phyloP scores from a whole-genome alignment of 2,888 invertebrate species.

The Eristalis intricaria region DNA sequence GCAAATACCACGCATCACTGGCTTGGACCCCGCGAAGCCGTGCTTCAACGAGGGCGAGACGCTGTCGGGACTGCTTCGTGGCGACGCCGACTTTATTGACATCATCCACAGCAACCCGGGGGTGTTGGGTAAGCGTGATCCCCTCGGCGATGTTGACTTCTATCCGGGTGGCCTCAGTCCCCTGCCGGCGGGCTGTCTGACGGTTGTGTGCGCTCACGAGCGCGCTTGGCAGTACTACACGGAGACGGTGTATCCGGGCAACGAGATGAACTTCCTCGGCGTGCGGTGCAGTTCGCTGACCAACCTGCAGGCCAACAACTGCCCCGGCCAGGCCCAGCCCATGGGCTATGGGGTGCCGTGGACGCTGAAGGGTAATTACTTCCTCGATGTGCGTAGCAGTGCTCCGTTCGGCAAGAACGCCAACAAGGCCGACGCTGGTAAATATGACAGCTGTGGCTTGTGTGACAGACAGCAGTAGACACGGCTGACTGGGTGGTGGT shows the following conservation, averaged over 20 bases:
- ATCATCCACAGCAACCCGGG: constrained; percentile 78
- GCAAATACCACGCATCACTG: constrained; percentile 78
- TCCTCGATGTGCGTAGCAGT: constrained; percentile 76
- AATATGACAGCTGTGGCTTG: constrained; percentile 37
- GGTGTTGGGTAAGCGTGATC: constrained; percentile 77
- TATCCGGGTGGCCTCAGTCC: constrained; percentile 78
- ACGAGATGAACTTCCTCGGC: constrained; percentile 76
- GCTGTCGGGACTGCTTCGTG: constrained; percentile 75
- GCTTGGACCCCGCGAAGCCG: constrained; percentile 80
- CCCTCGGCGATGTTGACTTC: constrained; percentile 78
- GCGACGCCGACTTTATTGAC: constrained; percentile 79
- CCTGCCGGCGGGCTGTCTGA: constrained; percentile 77
- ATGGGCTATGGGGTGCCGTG: constrained; percentile 78
- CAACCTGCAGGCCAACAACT: constrained; percentile 75
- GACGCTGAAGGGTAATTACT: constrained; percentile 78
- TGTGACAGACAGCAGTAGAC: neutral
- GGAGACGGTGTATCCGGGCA: constrained; percentile 77
- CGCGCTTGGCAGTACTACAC: constrained; percentile 78
- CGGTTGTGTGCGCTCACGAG: constrained; percentile 76
- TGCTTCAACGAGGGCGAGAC: constrained; percentile 78
- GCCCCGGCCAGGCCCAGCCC: constrained; percentile 74
- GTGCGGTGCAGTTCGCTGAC: constrained; percentile 75
- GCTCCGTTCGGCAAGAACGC: constrained; percentile 76
- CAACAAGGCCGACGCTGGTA: neutral
- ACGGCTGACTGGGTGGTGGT: neutral